Conservation (phyloP, 2,113 vertebrate species). For the Jaculus jaculus region DNA sequence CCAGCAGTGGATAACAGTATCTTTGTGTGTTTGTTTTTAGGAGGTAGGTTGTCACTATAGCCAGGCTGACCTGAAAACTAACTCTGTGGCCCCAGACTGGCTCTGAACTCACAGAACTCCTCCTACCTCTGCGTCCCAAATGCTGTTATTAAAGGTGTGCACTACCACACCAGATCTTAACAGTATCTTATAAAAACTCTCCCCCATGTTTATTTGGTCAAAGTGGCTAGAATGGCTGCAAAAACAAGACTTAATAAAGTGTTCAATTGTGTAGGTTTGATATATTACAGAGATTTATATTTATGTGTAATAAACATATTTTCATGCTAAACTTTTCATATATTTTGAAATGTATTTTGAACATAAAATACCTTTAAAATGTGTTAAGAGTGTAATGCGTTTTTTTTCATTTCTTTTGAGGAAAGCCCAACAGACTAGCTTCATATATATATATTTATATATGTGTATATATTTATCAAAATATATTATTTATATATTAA, state of each 20-base stretch:
- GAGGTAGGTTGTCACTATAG: too few species aligned
- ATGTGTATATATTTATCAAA: too few species aligned
- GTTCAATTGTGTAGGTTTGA: not conserved
- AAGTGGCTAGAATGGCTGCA: not conserved
- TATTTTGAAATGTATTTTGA: conserved; percentile 10
- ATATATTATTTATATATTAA: too few species aligned
- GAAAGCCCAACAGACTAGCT: too few species aligned
- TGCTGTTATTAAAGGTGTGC: too few species aligned
- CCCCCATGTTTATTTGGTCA: not conserved
- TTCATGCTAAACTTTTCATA: not conserved
- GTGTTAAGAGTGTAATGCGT: not conserved
- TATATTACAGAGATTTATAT: not conserved
- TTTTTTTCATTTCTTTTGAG: not conserved
- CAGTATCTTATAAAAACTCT: not conserved
- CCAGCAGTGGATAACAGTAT: conserved; percentile 55
- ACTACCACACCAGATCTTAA: too few species aligned
- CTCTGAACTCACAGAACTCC: too few species aligned
- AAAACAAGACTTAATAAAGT: conserved; percentile 7
- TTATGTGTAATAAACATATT: not conserved
- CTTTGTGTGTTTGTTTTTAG: not conserved
- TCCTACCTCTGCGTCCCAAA: too few species aligned
- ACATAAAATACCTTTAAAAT: not conserved
- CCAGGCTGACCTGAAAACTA: too few species aligned
- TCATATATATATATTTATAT: too few species aligned
- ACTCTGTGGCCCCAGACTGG: too few species aligned